Evolutionary conservation across 1,140 invertebrate species (phyloP).

Genomic region (Hylaeus volcanicus): DNA sequence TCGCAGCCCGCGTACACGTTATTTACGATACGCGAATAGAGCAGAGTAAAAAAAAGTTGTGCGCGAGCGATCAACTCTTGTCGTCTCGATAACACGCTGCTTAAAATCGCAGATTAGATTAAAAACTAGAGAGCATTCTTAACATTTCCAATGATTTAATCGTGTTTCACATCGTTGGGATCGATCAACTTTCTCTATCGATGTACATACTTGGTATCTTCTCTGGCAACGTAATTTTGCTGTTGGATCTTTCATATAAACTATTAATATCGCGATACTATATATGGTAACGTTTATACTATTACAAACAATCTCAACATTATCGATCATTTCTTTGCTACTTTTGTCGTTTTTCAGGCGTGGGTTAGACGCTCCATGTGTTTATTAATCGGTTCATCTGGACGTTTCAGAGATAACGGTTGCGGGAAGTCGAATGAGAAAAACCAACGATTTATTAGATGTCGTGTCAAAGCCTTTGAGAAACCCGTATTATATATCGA

Average conservation of each 20-base stretch:
- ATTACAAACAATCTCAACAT: conserved; percentile 66
- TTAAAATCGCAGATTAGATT: too few species aligned
- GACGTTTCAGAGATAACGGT: neutral
- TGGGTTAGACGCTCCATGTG: conserved; percentile 26
- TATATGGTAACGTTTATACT: conserved; percentile 63
- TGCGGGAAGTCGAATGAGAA: too few species aligned
- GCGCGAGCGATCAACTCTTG: neutral
- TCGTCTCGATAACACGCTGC: neutral
- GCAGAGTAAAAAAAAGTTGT: conserved; percentile 8
- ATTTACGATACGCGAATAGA: neutral
- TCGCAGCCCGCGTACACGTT: too few species aligned
- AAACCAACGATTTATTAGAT: neutral
- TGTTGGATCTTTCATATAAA: conserved; percentile 55
- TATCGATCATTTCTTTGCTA: conserved; percentile 52
- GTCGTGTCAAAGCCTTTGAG: too few species aligned
- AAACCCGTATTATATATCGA: too few species aligned
- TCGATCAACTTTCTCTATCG: neutral
- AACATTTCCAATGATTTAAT: neutral
- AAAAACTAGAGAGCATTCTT: too few species aligned
- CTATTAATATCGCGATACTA: conserved; percentile 52
- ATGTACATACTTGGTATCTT: conserved; percentile 4
- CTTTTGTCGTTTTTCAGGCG: neutral
- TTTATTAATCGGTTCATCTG: conserved; percentile 8
- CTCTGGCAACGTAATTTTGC: conserved; percentile 36
- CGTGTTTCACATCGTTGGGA: neutral